Base-by-base conservation (phyloP, 2,888 invertebrate species). In the Cataglyphis livida region DNA sequence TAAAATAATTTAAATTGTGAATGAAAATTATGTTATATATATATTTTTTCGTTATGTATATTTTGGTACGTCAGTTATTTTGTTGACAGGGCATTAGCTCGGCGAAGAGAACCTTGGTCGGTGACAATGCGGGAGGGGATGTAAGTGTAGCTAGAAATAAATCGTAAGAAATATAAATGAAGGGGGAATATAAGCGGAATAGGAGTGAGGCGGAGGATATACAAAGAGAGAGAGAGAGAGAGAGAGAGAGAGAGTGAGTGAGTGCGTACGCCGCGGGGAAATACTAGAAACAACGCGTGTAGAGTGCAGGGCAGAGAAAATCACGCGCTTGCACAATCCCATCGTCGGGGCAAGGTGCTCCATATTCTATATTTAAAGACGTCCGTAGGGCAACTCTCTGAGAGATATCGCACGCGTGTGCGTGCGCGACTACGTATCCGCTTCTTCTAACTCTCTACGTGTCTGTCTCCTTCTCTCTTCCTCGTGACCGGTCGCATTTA, bases 351-450 rank as follows among this genome's bases (percentile, higher is more conserved):
- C 89, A 86, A 89, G 88, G 91, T 94, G 93, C 92, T 93, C 93
- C 86, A 94, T 93, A 93, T 94, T 94, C 94, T 94, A 94, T 94
- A 93, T 94, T 94, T 94, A 94, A 93, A 93, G 89, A 85, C 84
- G 83, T 79, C 62, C 78, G 68, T 87, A 85, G 85, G 88, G 76
- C 85, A 76, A 3, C 74, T 61, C 32, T 35, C 32, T 35, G 32
- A 35, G 82, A 82, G 85, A 85, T 66, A 87, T 73, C 90, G 86
- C 91, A 90, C 89, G 92, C 89, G 88, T 84, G 88, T 88, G 86
- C 84, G 88, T 87, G 85, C 83, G 85, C 18, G 78, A n/a, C 44
- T 65, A 48, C 38, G 84, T 75, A 79, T 54, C 75, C 66, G 59
- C 64, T 51, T 44, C 68, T 65, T 79, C 76, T 38, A 28, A 25